These are phyloP conservation scores for Chaitophorus viminalis DNA, from an alignment of 2,888 invertebrate species.

Conservation along the genomic window DNA sequence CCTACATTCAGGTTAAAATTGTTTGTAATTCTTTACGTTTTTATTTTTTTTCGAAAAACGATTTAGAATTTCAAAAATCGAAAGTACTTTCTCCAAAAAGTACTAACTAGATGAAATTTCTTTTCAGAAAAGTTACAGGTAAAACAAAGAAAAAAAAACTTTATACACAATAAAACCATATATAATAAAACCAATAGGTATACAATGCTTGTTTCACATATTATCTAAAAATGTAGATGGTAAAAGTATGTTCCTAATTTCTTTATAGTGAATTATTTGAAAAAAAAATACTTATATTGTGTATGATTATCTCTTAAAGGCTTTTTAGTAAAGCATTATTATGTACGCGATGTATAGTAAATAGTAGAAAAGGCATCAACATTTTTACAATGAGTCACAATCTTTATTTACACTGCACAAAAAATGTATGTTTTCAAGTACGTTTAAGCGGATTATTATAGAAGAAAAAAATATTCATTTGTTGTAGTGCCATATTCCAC, in stretches of 20 bases:
- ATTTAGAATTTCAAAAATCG: too few relatives aligned
- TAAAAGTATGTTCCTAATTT: not conserved
- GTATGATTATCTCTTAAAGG: not conserved
- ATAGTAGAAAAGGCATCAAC: not conserved
- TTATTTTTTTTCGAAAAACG: too few relatives aligned
- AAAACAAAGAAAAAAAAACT: too few relatives aligned
- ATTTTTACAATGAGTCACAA: not conserved
- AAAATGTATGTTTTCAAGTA: slow-evolving; percentile 14
- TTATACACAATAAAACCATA: too few relatives aligned
- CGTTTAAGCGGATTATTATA: slow-evolving; percentile 45
- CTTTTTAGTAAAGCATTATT: not conserved
- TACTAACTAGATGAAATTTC: too few relatives aligned
- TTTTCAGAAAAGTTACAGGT: too few relatives aligned
- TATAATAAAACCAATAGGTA: too few relatives aligned
- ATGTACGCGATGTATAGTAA: not conserved
- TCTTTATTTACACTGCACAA: not conserved
- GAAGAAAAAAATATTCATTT: slow-evolving; percentile 9
- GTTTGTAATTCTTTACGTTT: too few relatives aligned
- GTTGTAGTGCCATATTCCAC: not conserved
- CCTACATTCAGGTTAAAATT: too few relatives aligned
- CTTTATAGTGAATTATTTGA: not conserved
- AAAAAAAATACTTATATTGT: not conserved
- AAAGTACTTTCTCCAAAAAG: too few relatives aligned
- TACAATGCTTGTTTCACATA: too few relatives aligned
- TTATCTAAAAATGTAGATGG: too few relatives aligned